phyloP scores from a whole-genome alignment of 2,113 vertebrate species.

The Brevimyrus niger region DNA sequence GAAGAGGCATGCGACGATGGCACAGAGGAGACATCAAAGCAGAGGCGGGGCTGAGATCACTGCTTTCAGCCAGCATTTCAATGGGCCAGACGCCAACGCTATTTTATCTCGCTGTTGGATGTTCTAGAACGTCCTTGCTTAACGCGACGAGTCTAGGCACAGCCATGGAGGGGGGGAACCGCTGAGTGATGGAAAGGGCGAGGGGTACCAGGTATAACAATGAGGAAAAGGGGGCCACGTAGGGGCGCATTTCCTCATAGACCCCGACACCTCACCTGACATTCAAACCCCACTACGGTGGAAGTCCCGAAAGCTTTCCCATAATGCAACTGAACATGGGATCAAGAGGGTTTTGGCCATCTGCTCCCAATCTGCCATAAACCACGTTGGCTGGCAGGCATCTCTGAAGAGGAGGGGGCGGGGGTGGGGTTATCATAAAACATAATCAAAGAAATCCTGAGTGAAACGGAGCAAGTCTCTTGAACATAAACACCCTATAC shows the following conservation, averaged over 20 bases:
- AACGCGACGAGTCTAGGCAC: background rate
- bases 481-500: background rate
- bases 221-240: background rate
- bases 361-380: background rate
- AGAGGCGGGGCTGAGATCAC: background rate
- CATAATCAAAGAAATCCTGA: conserved; percentile 7
- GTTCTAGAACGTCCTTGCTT: background rate
- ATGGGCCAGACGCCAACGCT: background rate
- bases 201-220: background rate
- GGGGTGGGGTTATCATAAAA: background rate
- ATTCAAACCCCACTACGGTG: no score
- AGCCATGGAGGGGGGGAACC: background rate
- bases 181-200: background rate
- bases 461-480: background rate
- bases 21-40: background rate
- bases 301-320: background rate
- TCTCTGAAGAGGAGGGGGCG: background rate
- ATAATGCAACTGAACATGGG: background rate
- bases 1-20: background rate
- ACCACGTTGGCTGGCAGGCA: background rate
- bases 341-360: background rate
- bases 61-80: background rate
- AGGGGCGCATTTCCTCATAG: background rate
- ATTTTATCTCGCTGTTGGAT: background rate
- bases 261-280: background rate